Percentiles rank a stretch among this genome's conserved stretches.
Conservation (phyloP, 2,888 invertebrate species). For the Parnassius mnemosyne region DNA sequence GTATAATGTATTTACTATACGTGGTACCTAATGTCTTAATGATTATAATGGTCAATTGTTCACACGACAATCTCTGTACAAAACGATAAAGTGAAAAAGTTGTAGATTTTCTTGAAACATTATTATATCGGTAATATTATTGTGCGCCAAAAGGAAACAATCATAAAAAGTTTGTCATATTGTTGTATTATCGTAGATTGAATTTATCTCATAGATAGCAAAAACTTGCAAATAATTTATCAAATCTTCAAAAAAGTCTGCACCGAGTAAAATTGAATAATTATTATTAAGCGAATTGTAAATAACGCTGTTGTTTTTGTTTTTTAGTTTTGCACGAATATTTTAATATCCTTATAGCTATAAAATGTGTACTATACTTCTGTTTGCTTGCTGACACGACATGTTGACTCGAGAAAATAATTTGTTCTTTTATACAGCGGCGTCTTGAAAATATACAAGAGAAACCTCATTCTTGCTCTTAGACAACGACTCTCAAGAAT, state of each 20-base stretch:
- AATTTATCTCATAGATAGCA: too few species aligned
- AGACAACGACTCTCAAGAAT: conserved; percentile 22
- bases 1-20: too few species aligned
- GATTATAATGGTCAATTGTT: conserved; percentile 52
- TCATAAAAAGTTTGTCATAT: neutral
- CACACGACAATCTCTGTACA: conserved; percentile 15
- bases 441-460: conserved; percentile 21
- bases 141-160: too few species aligned
- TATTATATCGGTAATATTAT: too few species aligned
- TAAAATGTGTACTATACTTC: too few species aligned
- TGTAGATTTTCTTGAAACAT: conserved; percentile 3
- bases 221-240: too few species aligned
- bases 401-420: conserved; percentile 21
- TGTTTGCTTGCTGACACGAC: neutral
- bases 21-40: neutral
- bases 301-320: too few species aligned
- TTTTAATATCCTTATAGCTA: too few species aligned
- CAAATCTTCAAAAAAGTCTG: too few species aligned
- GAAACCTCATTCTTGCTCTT: conserved; percentile 22
- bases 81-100: conserved; percentile 12
- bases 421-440: conserved; percentile 18
- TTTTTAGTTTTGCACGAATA: too few species aligned
- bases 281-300: too few species aligned
- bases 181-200: neutral
- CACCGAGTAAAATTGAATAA: too few species aligned